phyloP scores from a whole-genome alignment of 2,113 vertebrate genomes.

The Cyprinodon variegatus region DNA sequence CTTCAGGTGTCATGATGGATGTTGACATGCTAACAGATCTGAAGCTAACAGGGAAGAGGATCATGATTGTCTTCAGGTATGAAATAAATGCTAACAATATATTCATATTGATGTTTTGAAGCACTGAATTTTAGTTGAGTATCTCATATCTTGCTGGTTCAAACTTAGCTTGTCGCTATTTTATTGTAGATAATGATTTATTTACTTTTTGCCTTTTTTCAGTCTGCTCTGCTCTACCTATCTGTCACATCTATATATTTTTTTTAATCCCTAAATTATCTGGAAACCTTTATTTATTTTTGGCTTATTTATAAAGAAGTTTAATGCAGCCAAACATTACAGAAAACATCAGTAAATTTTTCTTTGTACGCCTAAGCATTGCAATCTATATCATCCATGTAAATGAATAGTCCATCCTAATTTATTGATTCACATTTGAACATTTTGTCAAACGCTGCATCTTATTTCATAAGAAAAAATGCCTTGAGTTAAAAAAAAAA shows the following conservation, averaged over 20 bases:
- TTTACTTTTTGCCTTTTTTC: neutral
- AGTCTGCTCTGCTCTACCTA: neutral
- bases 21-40: too few relatives aligned
- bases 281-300: neutral
- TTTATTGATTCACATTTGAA: neutral
- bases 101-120: neutral
- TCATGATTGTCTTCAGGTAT: neutral
- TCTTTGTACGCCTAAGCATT: neutral
- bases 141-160: too few relatives aligned
- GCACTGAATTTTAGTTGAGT: too few relatives aligned
- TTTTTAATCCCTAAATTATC: neutral
- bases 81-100: neutral
- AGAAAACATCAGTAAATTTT: neutral
- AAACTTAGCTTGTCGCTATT: too few relatives aligned
- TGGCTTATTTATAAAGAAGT: too few relatives aligned
- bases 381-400: neutral
- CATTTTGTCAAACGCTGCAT: neutral
- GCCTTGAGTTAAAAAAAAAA: too few relatives aligned
- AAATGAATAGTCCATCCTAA: neutral
- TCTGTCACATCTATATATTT: neutral
- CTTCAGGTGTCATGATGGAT: neutral
- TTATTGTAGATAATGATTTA: too few relatives aligned
- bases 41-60: neutral
- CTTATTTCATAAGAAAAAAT: too few relatives aligned
- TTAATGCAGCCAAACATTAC: neutral